Evolutionary conservation across 2,888 invertebrate species (phyloP), one percentile per base, ranked within the genome.

Genomic region (Galerucella nymphaeae): DNA sequence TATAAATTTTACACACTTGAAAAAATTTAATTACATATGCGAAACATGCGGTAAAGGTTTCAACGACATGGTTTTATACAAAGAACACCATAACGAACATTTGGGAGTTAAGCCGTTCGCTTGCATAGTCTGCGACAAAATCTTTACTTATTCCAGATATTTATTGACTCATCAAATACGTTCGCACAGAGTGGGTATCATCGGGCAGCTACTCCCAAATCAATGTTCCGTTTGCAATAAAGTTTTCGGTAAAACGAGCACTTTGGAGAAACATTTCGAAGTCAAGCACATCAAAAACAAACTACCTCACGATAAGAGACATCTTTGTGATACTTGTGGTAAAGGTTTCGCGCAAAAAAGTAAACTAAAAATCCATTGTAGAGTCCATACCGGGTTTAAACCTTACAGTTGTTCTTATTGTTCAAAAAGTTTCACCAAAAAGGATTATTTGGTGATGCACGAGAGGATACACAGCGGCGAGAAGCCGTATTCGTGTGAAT

Each of bases 31-130:
- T 71, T 89, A 89, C 82, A 86, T 87, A 72, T 90, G 90, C 80
- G 87, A 87, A 63, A 86, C 87, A 9, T 90, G 90, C 80, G 87
- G 88, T 70, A 89, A 89, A 82, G 89, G 89, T 16, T 90, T 89
- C 75, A 88, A 88, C 84, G 88, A 89, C 79, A 85, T 86, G 59
- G 87, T 87, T 55, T 86, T 88, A 77, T 88, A 88, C 70, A 87
- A 88, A 78, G 89, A 89, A 74, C 90, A 90, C 82, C 87, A 88
- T 79, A 90, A 90, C 80, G 88, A 88, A 14, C 89, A 89, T 82
- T 86, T 87, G 42, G 88, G 88, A 61, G 86, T 88, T 58, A 88
- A 87, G 61, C 89, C 89, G 68, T 85, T 89, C 63, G 85, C 86
- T 11, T 89, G 89, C 74, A 87, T 88, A 73, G 87, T 89, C 30